Evolutionary conservation across 2,113 vertebrate genomes (phyloP), one percentile per base, ranked within the genome.

Genomic region (Malaclemys terrapin): DNA sequence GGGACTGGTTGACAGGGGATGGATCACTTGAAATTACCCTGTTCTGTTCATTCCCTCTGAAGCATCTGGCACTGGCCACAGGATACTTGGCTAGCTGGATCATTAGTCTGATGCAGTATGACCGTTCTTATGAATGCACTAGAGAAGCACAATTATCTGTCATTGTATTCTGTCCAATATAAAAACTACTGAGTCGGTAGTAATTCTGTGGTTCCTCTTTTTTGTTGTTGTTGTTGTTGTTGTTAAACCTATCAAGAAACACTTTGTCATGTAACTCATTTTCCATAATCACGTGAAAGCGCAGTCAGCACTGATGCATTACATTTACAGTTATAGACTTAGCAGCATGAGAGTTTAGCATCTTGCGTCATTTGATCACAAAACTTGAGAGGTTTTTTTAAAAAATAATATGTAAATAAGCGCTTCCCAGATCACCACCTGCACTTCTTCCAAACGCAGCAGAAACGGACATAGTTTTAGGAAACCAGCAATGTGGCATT

Each of bases 201-300:
- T 86, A 59, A 0, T 87, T 93, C 88, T 94, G 95, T 91, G 91
- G 93, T 89, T 94, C 75, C 29, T 78, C 87, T 81, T 88, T 89
- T 65, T 65, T 35, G 35, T 17, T 62, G 6, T 50, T 4, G 29
- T 4, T 59, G 5, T 45, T 47, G 7, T 42, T 42, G 42, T 42
- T 31, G 10, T 29, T 29, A 12, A 19, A 69, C 62, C 65, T n/a
- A 22, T 72, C n/a, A 45, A 38, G 35, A 72, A 47, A 83, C 75
- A 88, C 81, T 86, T 86, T 75, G 75, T 89, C 90, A 91, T 45
- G 82, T 27, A 56, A 53, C 79, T 96, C 72, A 89, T 95, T 95
- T 97, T 95, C 95, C 91, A 80, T 27, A 50, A 72, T 83, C 62
- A 53, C 85, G 62, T 79, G 79, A 75, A 92, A 91, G 5, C 16